Conservation (phyloP, 2,113 vertebrate species). For the Erythrolamprus reginae region DNA sequence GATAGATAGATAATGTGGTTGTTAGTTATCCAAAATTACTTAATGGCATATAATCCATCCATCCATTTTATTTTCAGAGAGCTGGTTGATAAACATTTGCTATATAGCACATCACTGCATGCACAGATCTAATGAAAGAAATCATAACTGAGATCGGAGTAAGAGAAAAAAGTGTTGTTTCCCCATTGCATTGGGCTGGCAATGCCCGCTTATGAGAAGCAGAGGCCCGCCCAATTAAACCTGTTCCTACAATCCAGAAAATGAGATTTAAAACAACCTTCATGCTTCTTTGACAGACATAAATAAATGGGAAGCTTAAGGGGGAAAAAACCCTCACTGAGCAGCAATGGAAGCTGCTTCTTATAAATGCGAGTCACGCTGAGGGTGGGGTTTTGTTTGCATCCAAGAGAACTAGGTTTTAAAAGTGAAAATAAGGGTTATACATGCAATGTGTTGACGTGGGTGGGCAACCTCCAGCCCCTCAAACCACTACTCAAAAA, state of each 20-base stretch:
- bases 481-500: not conserved
- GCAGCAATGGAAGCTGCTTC: not conserved
- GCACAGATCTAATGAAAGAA: not conserved
- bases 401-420: not conserved
- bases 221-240: not conserved
- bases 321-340: not conserved
- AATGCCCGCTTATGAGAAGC: not conserved
- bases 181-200: not conserved
- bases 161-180: not conserved
- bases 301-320: not conserved
- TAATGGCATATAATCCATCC: not conserved
- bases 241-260: not conserved
- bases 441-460: not conserved
- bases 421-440: not conserved
- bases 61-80: not conserved
- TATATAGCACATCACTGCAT: not conserved
- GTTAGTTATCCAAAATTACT: not conserved
- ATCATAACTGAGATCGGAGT: not conserved
- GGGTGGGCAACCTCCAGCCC: not conserved
- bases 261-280: not conserved
- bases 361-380: not conserved
- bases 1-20: not conserved
- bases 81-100: not conserved
- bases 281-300: not conserved
- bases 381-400: not conserved